A percentile compares a stretch with the other conserved stretches of the same genome.
These are phyloP conservation scores for Heliconius cydno DNA, from an alignment of 2,888 invertebrate genomes.

Conservation along the genomic window DNA sequence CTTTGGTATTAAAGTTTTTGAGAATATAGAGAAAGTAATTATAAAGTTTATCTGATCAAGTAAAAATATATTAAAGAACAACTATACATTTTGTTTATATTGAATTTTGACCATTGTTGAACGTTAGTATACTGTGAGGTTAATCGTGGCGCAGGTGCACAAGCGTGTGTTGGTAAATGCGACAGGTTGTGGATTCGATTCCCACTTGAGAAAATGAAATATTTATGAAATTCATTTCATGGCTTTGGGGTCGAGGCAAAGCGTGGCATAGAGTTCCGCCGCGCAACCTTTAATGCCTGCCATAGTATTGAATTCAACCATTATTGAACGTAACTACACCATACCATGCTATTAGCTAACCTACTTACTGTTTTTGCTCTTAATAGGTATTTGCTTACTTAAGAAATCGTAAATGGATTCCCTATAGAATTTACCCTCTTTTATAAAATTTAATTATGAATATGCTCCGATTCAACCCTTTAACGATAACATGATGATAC, in stretches of 20 bases:
- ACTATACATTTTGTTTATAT: too few species aligned
- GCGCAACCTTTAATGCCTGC: rapidly evolving
- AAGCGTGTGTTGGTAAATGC: background rate
- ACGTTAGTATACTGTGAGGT: too few species aligned
- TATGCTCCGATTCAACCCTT: background rate
- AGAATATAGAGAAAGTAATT: background rate
- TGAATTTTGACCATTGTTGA: too few species aligned
- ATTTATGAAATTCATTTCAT: background rate
- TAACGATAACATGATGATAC: background rate
- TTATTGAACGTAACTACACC: background rate
- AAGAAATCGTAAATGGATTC: slow-evolving; percentile 17
- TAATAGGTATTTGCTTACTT: slow-evolving; percentile 1
- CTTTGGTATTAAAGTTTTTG: background rate
- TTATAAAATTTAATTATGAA: slow-evolving; percentile 14
- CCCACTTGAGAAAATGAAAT: background rate
- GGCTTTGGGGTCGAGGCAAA: background rate
- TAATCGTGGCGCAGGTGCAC: too few species aligned
- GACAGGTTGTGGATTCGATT: background rate
- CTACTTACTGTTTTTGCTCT: background rate
- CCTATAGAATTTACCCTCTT: slow-evolving; percentile 12
- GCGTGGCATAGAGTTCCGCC: background rate
- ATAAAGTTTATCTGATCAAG: too few species aligned
- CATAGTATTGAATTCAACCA: background rate
- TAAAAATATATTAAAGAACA: too few species aligned
- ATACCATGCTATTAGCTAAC: background rate